phyloP scores from a whole-genome alignment of 2,113 vertebrate species.

The Cynocephalus volans region DNA sequence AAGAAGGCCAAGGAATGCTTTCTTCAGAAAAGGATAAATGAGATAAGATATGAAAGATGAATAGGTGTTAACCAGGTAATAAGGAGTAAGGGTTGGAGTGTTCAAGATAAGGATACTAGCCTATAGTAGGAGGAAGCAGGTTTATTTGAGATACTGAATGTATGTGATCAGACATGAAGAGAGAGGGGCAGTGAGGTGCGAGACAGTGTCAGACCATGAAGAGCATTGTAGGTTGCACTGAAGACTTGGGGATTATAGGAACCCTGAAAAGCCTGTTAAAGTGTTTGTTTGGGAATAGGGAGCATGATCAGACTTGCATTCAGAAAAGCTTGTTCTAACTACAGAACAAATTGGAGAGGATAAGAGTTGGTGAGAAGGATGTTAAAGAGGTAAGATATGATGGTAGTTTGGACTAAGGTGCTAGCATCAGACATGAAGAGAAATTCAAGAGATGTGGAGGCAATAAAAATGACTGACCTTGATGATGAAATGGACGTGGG shows the following conservation, averaged over 20 bases:
- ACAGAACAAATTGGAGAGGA: background rate
- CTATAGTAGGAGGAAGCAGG: background rate
- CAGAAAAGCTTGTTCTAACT: conserved; percentile 47
- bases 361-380: background rate
- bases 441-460: background rate
- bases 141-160: background rate
- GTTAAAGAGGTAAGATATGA: background rate
- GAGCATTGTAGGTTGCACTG: background rate
- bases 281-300: background rate
- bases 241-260: background rate
- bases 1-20: background rate
- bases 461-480: background rate
- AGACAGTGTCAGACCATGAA: background rate
- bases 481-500: background rate
- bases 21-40: background rate
- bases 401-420: background rate
- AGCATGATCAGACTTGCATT: background rate
- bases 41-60: background rate
- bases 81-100: background rate
- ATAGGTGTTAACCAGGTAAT: background rate
- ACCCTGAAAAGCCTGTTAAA: background rate
- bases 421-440: background rate
- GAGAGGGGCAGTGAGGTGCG: background rate
- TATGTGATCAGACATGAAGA: background rate
- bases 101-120: background rate